Conservation (phyloP, 2,113 vertebrate species). For the Barbus barbus region DNA sequence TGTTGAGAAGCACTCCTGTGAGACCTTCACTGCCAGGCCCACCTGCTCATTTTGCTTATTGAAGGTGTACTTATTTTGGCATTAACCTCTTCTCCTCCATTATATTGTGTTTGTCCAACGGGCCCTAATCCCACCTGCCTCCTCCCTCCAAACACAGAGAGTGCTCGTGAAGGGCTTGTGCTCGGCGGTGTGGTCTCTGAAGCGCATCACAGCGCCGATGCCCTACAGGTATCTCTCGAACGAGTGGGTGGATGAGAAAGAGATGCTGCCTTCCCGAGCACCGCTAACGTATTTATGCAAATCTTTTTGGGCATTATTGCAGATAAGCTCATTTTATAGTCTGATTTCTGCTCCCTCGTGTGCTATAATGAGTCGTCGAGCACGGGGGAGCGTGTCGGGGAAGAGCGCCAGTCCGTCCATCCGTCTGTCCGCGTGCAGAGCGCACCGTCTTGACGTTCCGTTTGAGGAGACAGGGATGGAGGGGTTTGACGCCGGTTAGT, state of each 20-base stretch:
- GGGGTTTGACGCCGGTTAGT: slow-evolving; percentile 71
- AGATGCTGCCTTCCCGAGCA: slow-evolving; percentile 67
- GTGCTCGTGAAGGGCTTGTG: background rate
- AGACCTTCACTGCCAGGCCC: background rate
- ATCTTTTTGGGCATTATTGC: slow-evolving; percentile 77
- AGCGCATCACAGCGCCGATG: slow-evolving; percentile 64
- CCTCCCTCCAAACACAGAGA: slow-evolving; percentile 58
- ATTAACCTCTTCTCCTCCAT: background rate
- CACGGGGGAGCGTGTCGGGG: slow-evolving; percentile 67
- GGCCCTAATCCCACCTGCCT: slow-evolving; percentile 66
- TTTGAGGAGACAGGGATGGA: slow-evolving; percentile 60
- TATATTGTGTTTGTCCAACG: slow-evolving; percentile 77
- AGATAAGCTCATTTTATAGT: slow-evolving; percentile 81
- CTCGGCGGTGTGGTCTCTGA: slow-evolving; percentile 42
- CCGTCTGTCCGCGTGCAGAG: slow-evolving; percentile 50
- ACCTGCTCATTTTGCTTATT: slow-evolving; percentile 70
- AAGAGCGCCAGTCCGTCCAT: slow-evolving; percentile 64
- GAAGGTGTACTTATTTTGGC: slow-evolving; percentile 65
- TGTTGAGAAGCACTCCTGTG: background rate
- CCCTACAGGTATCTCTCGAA: slow-evolving; percentile 77
- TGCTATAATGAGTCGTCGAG: slow-evolving; percentile 77
- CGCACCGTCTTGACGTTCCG: slow-evolving; percentile 47
- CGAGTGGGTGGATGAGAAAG: slow-evolving; percentile 76
- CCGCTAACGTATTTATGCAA: slow-evolving; percentile 79
- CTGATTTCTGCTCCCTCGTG: slow-evolving; percentile 75